Conservation (phyloP, 92 coral and sea anemone genomes). For the Zoanthus gigantus region DNA sequence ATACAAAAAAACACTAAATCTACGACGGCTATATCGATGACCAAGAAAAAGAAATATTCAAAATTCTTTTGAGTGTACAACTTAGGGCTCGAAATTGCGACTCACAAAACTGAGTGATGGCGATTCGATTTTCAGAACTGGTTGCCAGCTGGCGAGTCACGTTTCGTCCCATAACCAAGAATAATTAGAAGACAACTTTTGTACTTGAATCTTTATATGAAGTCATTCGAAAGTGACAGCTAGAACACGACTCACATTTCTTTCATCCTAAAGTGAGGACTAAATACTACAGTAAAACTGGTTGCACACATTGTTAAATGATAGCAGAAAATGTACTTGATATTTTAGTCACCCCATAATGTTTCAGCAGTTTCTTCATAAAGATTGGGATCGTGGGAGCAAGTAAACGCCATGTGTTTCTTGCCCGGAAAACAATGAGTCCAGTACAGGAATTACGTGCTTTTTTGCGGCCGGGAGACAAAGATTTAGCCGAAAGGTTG, state of each 20-base stretch:
- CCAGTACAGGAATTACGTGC: not conserved
- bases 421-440: not conserved
- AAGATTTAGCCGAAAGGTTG: not conserved
- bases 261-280: not conserved
- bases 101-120: not conserved
- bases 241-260: not conserved
- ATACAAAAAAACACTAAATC: no score
- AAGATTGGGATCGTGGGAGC: not conserved
- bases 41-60: no score
- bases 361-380: not conserved
- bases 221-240: not conserved
- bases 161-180: not conserved
- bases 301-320: not conserved
- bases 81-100: not conserved
- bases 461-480: not conserved
- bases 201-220: constrained; percentile 7
- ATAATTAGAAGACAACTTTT: not conserved
- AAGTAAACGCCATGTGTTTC: not conserved
- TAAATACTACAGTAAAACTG: not conserved
- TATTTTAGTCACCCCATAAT: not conserved
- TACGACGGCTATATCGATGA: no score
- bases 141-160: not conserved
- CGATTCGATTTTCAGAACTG: not conserved
- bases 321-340: not conserved
- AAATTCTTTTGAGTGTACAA: not conserved